Conservation (phyloP, 2,113 vertebrate genomes). For the Gobius niger region DNA sequence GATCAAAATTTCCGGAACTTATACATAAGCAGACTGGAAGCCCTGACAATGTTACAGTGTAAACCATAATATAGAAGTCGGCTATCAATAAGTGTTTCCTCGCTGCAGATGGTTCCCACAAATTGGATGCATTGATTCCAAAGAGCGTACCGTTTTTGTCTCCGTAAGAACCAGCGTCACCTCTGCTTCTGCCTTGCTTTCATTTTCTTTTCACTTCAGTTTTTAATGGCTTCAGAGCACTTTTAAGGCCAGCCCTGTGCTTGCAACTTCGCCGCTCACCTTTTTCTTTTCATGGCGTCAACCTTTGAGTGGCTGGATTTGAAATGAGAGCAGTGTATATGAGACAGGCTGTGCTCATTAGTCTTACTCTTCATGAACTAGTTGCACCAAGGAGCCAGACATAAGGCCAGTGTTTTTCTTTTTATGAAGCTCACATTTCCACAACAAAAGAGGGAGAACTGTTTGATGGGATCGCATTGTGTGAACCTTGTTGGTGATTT, state of each 20-base stretch:
- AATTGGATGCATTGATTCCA: not conserved
- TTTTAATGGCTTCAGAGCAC: slow-evolving; percentile 9
- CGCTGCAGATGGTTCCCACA: not conserved
- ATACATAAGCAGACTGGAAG: too few species aligned
- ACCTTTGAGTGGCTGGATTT: slow-evolving; percentile 4
- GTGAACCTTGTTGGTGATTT: slow-evolving; percentile 1
- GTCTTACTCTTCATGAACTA: slow-evolving; percentile 17
- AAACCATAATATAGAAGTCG: not conserved
- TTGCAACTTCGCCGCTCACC: not conserved
- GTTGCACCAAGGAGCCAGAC: slow-evolving; percentile 12
- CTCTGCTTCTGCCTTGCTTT: not conserved
- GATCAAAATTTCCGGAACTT: too few species aligned
- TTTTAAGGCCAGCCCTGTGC: not conserved
- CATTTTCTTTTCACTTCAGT: slow-evolving; percentile 4
- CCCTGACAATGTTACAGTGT: not conserved
- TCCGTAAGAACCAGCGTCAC: not conserved
- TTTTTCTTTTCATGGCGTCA: slow-evolving; percentile 15
- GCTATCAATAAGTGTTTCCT: not conserved
- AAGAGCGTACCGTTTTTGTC: not conserved
- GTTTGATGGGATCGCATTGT: slow-evolving; percentile 17
- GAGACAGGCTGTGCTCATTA: slow-evolving; percentile 8
- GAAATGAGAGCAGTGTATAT: slow-evolving; percentile 12
- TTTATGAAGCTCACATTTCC: slow-evolving; percentile 18
- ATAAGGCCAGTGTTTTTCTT: slow-evolving; percentile 15
- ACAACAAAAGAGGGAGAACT: slow-evolving; percentile 20